phyloP scores from a whole-genome alignment of 2,888 invertebrate species.

The Seira sanloemensis region DNA sequence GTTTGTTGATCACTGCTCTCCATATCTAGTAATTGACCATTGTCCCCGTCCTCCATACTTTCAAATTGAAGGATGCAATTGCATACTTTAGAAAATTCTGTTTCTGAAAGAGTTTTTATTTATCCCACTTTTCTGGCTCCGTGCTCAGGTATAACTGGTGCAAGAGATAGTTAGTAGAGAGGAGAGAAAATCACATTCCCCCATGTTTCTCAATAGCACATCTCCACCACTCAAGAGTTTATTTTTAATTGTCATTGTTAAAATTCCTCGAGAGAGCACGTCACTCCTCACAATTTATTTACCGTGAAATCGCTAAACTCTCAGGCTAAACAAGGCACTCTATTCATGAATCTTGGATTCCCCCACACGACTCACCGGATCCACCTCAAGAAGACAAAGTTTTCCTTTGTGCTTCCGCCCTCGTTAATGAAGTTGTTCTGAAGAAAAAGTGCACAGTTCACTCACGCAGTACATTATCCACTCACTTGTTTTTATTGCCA shows the following conservation, averaged over 20 bases:
- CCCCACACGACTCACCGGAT: too few relatives aligned
- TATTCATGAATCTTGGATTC: background rate
- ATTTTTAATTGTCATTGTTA: conserved; percentile 37
- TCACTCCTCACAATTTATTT: background rate
- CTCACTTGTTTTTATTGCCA: background rate
- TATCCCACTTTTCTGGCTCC: too few relatives aligned
- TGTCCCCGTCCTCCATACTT: conserved; percentile 69
- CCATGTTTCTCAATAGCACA: too few relatives aligned
- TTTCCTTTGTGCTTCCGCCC: background rate
- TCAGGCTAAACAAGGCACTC: background rate
- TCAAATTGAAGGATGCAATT: background rate
- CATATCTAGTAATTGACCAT: conserved; percentile 66
- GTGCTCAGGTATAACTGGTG: too few relatives aligned
- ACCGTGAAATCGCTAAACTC: background rate
- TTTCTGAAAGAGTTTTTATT: too few relatives aligned
- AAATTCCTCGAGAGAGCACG: conserved; percentile 8
- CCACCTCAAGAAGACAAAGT: too few relatives aligned
- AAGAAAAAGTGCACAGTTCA: background rate
- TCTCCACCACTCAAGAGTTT: too few relatives aligned
- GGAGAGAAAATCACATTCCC: too few relatives aligned
- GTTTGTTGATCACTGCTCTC: conserved; percentile 57
- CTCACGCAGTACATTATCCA: background rate
- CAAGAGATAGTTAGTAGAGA: too few relatives aligned
- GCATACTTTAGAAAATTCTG: background rate
- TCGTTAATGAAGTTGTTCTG: conserved; percentile 6